Percentiles rank a stretch among this genome's conserved stretches.
Evolutionary conservation across 1,140 invertebrate species (phyloP).

Genomic region (Triops cancriformis): DNA sequence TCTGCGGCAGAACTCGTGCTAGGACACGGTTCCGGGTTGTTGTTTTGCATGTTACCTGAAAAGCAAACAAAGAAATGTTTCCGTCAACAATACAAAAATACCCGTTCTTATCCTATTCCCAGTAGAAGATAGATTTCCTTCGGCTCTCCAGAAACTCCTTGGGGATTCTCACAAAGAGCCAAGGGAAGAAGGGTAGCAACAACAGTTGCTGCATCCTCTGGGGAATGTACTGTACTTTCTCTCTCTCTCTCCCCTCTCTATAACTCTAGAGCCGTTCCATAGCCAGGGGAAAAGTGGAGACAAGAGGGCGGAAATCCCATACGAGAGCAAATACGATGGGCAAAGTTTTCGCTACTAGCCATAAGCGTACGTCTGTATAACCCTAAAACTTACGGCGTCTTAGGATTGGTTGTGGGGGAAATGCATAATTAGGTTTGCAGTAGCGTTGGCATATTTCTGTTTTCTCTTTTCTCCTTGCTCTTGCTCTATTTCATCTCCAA

Average conservation of each 20-base stretch:
- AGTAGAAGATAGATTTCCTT: background rate
- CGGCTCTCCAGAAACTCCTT: background rate
- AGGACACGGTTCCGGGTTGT: constrained; percentile 2
- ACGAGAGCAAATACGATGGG: background rate
- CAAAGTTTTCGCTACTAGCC: background rate
- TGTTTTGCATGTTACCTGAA: constrained; percentile 5
- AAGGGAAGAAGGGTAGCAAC: background rate
- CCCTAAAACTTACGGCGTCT: background rate
- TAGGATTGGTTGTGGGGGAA: background rate
- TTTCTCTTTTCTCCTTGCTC: background rate
- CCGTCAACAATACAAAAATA: background rate
- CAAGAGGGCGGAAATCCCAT: background rate
- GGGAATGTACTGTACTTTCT: background rate
- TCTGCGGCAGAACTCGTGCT: constrained; percentile 3
- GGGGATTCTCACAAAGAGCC: background rate
- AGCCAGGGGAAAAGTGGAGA: background rate
- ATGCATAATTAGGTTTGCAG: background rate
- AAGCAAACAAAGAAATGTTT: background rate
- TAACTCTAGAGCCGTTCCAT: background rate
- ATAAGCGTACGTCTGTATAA: background rate
- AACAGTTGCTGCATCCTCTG: background rate
- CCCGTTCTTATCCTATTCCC: background rate
- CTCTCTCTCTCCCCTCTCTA: background rate
- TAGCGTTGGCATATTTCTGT: background rate
- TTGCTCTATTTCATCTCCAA: background rate